Evolutionary conservation across 1,140 invertebrate species (phyloP), one percentile per base, ranked within the genome.

Genomic region (Bombus sibiricus): DNA sequence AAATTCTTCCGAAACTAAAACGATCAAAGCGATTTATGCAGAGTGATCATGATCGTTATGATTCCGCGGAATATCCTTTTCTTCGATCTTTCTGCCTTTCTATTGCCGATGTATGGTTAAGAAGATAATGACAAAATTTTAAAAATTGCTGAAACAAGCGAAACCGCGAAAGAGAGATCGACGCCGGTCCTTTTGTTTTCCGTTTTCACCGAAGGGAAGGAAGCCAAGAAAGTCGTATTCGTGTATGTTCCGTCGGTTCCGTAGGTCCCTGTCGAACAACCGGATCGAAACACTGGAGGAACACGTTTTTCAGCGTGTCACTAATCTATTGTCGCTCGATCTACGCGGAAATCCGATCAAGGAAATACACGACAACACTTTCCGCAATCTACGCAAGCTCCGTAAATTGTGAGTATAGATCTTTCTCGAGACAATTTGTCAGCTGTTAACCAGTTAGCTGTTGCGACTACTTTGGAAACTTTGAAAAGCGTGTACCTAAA

Each of bases 331-430:
- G 62, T 95, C 97, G 28, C 90, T 97, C 66, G 97, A 97, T 91
- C 94, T 97, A 77, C 96, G 97, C 77, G 97, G 97, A 13, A 97
- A 97, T 95, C 97, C 97, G 9, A 94, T 97, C 85, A 95, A 96
- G 37, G 96, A 95, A 68, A 97, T 97, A 39, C 96, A 97, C 86
- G 92, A 95, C 5, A 95, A 96, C 68, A 96, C 97, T 32, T 97
- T 97, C 92, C 96, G 96, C 25, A 96, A 96, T 92, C 95, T 97
- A 88, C 95, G 96, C 15, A 96, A 96, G 87, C 95, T 97, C 39
- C 95, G 96, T 86, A 97, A 97, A 95, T 94, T 97, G 97, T 97
- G 95, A 97, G 97, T 97, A 93, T 89, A 39, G 66, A 68, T 66
- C 9, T 64, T 68, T 43, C 18, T 22, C 47, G 47, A 53, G 47